Evolutionary conservation across 2,113 vertebrate species (phyloP).

Genomic region (Ciconia boyciana): DNA sequence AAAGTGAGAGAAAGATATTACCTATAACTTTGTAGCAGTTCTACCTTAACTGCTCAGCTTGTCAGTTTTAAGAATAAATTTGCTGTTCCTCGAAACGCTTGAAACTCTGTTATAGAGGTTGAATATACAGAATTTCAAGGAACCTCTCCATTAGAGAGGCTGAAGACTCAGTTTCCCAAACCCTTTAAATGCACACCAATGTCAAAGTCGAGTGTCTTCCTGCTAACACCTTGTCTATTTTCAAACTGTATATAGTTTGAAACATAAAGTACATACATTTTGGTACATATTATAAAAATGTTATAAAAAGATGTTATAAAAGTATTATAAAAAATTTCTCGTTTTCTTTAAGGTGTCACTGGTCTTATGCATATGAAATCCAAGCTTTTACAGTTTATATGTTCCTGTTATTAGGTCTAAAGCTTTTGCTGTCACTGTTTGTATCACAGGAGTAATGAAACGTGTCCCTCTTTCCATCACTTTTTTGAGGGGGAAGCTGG

Average conservation of each 20-base stretch:
- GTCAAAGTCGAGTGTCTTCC: fast-evolving
- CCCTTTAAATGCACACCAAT: neutral
- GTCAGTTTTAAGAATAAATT: neutral
- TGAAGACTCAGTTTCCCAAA: neutral
- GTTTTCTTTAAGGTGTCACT: neutral
- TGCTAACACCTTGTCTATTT: neutral
- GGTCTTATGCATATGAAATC: neutral
- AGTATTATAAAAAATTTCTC: neutral
- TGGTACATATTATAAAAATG: neutral
- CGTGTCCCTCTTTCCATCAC: neutral
- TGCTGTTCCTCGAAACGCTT: neutral
- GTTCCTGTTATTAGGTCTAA: neutral
- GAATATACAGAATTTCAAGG: neutral
- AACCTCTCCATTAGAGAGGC: neutral
- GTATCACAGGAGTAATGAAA: neutral
- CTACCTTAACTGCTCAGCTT: neutral
- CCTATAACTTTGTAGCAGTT: neutral
- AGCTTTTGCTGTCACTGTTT: neutral
- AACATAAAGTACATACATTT: neutral
- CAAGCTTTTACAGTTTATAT: neutral
- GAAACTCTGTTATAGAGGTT: neutral
- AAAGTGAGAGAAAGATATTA: neutral
- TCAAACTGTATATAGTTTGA: neutral
- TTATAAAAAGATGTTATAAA: too few species aligned
- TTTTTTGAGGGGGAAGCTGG: fast-evolving